A percentile compares a stretch with the other conserved stretches of the same genome.
Evolutionary conservation across 2,888 invertebrate genomes (phyloP).

Genomic region (Sipha maydis): DNA sequence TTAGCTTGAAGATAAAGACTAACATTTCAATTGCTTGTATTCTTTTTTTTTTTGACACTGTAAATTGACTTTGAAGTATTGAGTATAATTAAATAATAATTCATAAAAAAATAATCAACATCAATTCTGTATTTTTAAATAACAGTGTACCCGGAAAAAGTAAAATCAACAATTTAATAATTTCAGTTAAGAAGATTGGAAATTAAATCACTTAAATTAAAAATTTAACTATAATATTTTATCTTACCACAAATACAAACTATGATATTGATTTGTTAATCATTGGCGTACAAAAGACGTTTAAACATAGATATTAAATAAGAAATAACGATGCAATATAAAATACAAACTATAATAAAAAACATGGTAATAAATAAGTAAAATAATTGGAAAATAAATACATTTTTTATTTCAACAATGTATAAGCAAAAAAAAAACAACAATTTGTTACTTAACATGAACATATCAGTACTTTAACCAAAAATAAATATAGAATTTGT

Average conservation of each 20-base stretch:
- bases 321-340: not conserved
- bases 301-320: not conserved
- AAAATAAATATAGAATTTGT: not conserved
- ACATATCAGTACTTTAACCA: constrained; percentile 3
- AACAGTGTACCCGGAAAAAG: too few relatives aligned
- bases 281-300: not conserved
- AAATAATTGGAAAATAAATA: not conserved
- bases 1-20: not conserved
- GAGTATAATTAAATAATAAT: too few relatives aligned
- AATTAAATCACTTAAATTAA: not conserved
- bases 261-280: not conserved
- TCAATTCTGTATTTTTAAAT: too few relatives aligned
- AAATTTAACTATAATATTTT: not conserved
- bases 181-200: not conserved
- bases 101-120: too few relatives aligned
- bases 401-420: constrained; percentile 21
- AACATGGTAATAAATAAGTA: not conserved
- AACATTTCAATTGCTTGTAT: too few relatives aligned
- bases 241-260: not conserved
- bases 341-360: not conserved
- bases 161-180: not conserved
- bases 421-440: too few relatives aligned
- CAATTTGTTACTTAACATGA: constrained; percentile 28
- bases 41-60: too few relatives aligned
- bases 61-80: too few relatives aligned